These are phyloP conservation scores for Ceratina japonica DNA, from an alignment of 1,140 invertebrate genomes.

Conservation along the genomic window DNA sequence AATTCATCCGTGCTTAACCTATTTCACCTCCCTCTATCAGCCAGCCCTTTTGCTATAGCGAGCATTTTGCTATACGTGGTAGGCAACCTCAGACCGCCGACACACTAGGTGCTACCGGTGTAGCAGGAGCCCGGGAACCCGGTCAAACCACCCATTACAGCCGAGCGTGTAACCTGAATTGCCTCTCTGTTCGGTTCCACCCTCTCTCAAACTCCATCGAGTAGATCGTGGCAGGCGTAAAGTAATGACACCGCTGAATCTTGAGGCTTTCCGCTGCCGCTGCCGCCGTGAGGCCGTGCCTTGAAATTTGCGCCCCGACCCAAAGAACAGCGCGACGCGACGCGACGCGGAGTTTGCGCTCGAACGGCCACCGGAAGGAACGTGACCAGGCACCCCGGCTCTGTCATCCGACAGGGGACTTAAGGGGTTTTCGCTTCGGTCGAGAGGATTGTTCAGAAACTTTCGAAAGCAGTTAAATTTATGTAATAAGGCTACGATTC, in stretches of 20 bases:
- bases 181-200: slow-evolving; percentile 43
- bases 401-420: slow-evolving; percentile 3
- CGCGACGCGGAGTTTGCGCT: not conserved
- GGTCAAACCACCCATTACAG: slow-evolving; percentile 62
- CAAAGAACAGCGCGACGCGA: not conserved
- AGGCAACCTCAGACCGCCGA: slow-evolving; percentile 39
- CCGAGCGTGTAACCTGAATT: slow-evolving; percentile 61
- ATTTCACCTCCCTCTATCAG: not conserved
- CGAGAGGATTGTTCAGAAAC: not conserved
- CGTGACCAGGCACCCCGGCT: not conserved
- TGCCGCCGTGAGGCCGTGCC: not conserved
- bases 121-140: slow-evolving; percentile 43
- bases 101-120: slow-evolving; percentile 32
- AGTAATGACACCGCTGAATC: slow-evolving; percentile 53
- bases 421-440: not conserved
- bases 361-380: not conserved
- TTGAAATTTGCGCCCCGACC: slow-evolving; percentile 18
- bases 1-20: not conserved
- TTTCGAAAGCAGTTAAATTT: slow-evolving; percentile 1
- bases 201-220: slow-evolving; percentile 14
- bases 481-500: not conserved
- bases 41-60: not conserved
- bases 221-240: slow-evolving; percentile 33
- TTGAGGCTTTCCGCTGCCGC: slow-evolving; percentile 31
- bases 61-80: slow-evolving; percentile 42